Conservation (phyloP, 2,113 vertebrate species). For the Bothrops jararaca region DNA sequence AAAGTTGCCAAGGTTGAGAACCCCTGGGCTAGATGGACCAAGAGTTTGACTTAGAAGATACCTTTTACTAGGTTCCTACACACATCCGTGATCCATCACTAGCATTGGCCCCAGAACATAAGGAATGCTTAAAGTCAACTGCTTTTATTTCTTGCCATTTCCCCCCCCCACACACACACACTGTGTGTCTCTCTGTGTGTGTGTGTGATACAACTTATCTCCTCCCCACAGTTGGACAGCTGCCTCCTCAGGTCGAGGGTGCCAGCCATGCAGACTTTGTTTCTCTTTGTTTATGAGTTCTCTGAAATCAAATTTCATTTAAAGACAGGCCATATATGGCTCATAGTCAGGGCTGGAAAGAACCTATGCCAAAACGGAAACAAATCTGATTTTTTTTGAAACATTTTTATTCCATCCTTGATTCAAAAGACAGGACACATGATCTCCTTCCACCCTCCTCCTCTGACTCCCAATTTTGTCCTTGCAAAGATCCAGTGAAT, state of each 20-base stretch:
- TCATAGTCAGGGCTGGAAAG: background rate
- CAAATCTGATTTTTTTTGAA: background rate
- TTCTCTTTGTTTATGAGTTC: conserved; percentile 1
- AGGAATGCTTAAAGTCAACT: background rate
- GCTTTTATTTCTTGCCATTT: background rate
- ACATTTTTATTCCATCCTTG: background rate
- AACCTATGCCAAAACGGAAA: background rate
- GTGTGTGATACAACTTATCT: background rate
- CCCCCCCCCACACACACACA: background rate
- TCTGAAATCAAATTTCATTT: background rate
- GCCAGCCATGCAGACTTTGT: background rate
- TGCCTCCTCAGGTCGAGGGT: background rate
- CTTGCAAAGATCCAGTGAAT: background rate
- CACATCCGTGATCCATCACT: background rate
- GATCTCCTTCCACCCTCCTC: background rate
- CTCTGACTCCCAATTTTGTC: background rate
- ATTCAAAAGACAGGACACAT: background rate
- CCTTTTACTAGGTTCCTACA: background rate
- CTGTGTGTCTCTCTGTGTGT: background rate
- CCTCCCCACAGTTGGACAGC: background rate
- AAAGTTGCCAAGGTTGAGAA: no score
- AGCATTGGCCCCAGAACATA: background rate
- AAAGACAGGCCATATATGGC: background rate
- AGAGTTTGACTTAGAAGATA: background rate
- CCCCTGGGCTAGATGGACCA: background rate